Conservation (phyloP, 2,113 vertebrate species). For the Plecturocebus donacophilus region DNA sequence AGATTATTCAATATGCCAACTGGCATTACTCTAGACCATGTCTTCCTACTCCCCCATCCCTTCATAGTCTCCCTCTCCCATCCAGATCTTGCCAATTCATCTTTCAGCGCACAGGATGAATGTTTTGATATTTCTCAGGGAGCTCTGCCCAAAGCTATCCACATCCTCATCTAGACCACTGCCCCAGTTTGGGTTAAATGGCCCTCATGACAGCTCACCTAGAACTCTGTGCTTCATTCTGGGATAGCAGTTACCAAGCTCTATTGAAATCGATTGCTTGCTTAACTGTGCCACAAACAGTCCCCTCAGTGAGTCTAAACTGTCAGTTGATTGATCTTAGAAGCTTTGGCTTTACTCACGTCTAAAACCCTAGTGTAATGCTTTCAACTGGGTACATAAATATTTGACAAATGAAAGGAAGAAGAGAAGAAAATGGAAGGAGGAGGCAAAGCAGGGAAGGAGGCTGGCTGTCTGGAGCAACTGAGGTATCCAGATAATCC, state of each 20-base stretch:
- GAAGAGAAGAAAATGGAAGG: background rate
- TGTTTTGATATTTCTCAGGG: background rate
- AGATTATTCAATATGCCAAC: background rate
- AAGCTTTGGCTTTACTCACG: background rate
- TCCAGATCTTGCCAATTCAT: background rate
- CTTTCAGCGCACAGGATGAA: background rate
- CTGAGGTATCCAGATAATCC: background rate
- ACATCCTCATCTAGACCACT: background rate
- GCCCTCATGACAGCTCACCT: background rate
- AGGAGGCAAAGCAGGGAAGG: too few relatives aligned
- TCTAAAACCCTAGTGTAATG: background rate
- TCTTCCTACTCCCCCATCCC: background rate
- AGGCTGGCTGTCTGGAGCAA: background rate
- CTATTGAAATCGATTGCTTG: background rate
- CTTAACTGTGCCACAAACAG: background rate
- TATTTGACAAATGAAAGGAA: background rate
- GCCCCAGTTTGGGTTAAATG: rapidly evolving
- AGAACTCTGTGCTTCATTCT: background rate
- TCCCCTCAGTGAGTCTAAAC: background rate
- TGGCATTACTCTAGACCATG: rapidly evolving
- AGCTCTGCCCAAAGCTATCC: background rate
- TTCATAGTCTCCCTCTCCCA: background rate
- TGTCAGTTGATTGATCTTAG: background rate
- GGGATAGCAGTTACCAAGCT: background rate
- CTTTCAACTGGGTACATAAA: background rate